These are phyloP conservation scores for Virgularia gustaviana DNA, from an alignment of 92 coral and sea anemone genomes.

Conservation along the genomic window DNA sequence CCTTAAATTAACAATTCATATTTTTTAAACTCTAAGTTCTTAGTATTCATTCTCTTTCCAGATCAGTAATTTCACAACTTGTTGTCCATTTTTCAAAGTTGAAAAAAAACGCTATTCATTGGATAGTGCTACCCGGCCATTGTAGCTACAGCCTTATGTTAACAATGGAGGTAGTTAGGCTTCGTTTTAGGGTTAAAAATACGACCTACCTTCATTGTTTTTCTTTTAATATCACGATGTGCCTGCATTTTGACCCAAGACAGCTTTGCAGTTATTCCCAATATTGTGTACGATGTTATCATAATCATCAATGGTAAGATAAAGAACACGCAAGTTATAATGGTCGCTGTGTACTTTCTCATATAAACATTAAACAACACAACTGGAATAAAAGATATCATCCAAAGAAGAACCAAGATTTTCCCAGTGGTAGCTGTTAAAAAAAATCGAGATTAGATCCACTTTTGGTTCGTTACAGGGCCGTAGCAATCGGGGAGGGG, in stretches of 20 bases:
- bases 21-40: too few species aligned
- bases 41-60: too few species aligned
- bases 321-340: neutral
- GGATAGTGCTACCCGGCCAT: too few species aligned
- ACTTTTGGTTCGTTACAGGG: too few species aligned
- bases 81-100: too few species aligned
- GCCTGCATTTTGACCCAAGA: neutral
- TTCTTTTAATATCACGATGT: neutral
- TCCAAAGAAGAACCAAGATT: constrained; percentile 11
- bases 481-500: too few species aligned
- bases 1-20: too few species aligned
- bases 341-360: too few species aligned
- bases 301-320: neutral
- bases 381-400: constrained; percentile 9
- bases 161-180: too few species aligned
- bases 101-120: too few species aligned
- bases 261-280: neutral
- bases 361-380: neutral
- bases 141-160: too few species aligned
- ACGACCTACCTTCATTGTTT: neutral
- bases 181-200: neutral
- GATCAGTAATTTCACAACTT: neutral
- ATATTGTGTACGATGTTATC: neutral
- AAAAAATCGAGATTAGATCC: neutral
- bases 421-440: constrained; percentile 13